Conservation (phyloP, 2,797 vertebrate species). For the Cirrhinus molitorella region DNA sequence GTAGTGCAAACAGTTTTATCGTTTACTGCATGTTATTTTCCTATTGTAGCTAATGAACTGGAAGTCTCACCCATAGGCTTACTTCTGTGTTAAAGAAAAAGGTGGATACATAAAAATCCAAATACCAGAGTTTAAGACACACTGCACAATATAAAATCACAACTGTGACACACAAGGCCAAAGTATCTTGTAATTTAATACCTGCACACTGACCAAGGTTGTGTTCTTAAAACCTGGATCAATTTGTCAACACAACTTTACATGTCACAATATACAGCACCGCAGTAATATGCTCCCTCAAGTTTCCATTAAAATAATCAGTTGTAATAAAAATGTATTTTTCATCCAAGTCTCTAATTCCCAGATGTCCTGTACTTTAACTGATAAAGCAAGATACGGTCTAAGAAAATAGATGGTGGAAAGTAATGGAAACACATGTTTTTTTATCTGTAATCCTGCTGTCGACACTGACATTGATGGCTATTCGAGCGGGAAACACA, state of each 20-base stretch:
- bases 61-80: too few relatives aligned
- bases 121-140: neutral
- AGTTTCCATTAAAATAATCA: constrained; percentile 12
- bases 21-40: too few relatives aligned
- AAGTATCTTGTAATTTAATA: constrained; percentile 1
- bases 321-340: constrained; percentile 18
- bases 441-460: constrained; percentile 58
- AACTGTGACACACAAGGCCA: neutral
- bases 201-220: neutral
- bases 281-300: neutral
- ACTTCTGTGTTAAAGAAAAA: too few relatives aligned
- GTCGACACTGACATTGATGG: constrained; percentile 37
- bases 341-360: constrained; percentile 44
- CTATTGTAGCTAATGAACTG: too few relatives aligned
- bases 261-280: constrained; percentile 6
- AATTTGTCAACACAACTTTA: neutral
- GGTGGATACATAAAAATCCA: neutral
- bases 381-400: constrained; percentile 62
- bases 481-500: constrained; percentile 25
- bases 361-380: constrained; percentile 61
- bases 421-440: constrained; percentile 60
- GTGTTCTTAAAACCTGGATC: neutral
- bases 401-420: constrained; percentile 63
- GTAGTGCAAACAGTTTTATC: too few relatives aligned
- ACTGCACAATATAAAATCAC: neutral